phyloP scores from a whole-genome alignment of 2,888 invertebrate species.

The Drosophila buzzatii region DNA sequence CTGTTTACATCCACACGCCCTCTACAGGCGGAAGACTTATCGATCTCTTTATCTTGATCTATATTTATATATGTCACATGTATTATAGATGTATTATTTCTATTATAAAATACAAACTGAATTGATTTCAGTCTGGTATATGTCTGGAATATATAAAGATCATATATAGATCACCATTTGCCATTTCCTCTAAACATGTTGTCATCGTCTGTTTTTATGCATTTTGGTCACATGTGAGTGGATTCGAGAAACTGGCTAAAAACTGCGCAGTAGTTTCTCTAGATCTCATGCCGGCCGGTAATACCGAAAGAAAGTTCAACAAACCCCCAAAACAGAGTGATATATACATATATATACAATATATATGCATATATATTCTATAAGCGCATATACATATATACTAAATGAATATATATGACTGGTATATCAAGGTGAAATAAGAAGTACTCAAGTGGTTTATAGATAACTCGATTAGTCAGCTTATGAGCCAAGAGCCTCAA shows the following conservation, averaged over 20 bases:
- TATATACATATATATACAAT: neutral
- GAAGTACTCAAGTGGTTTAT: conserved; percentile 19
- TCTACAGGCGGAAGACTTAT: neutral
- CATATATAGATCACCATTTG: neutral
- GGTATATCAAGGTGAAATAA: conserved; percentile 36
- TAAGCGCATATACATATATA: neutral
- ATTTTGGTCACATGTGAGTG: conserved; percentile 3
- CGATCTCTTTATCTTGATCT: neutral
- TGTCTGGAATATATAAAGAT: conserved; percentile 1
- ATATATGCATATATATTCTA: neutral
- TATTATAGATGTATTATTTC: neutral
- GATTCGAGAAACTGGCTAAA: conserved; percentile 6
- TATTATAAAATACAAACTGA: neutral
- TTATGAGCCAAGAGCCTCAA: conserved; percentile 31
- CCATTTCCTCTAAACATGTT: conserved; percentile 5
- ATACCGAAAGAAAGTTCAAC: conserved; percentile 45
- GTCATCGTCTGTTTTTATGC: conserved; percentile 25
- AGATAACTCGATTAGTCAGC: conserved; percentile 38
- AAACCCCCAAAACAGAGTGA: conserved; percentile 30
- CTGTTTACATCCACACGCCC: neutral
- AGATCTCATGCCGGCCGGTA: conserved; percentile 45
- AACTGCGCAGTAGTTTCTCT: conserved; percentile 53
- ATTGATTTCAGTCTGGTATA: neutral
- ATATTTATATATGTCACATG: neutral
- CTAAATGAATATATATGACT: neutral